A percentile compares a stretch with the other conserved stretches of the same genome.
Evolutionary conservation across 2,888 invertebrate genomes (phyloP).

Genomic region (Tanytarsus gracilentus): DNA sequence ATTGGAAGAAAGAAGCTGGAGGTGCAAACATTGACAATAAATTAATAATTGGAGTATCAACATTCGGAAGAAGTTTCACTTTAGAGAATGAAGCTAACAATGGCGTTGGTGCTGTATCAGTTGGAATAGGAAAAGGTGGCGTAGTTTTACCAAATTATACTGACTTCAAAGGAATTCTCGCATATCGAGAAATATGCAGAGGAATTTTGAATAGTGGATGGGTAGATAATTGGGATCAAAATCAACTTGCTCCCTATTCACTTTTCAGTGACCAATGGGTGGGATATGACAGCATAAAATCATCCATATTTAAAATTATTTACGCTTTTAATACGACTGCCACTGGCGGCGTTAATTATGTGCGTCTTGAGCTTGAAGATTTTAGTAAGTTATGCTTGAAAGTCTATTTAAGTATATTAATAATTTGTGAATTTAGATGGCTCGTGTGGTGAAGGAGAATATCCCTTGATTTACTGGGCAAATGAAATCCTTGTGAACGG

Average conservation of each 20-base stretch:
- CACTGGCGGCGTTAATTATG: constrained; percentile 64
- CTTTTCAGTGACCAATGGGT: constrained; percentile 60
- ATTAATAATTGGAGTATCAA: constrained; percentile 53
- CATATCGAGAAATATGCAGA: constrained; percentile 58
- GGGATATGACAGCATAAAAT: constrained; percentile 60
- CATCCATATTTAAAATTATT: constrained; percentile 52
- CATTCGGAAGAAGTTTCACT: constrained; percentile 55
- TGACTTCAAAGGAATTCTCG: constrained; percentile 46
- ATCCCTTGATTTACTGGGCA: no score
- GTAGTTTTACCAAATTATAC: constrained; percentile 45
- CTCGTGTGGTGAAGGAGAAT: no score
- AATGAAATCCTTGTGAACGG: no score
- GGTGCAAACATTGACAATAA: constrained; percentile 45
- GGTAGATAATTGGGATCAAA: constrained; percentile 41
- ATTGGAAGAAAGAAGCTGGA: constrained; percentile 41
- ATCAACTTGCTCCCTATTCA: constrained; percentile 62
- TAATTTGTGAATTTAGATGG: background rate
- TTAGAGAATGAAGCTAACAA: constrained; percentile 42
- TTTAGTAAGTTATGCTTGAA: constrained; percentile 45
- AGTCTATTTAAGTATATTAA: background rate
- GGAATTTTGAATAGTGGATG: constrained; percentile 54
- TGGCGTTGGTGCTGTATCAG: constrained; percentile 47
- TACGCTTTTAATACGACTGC: constrained; percentile 54
- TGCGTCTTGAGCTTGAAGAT: constrained; percentile 66
- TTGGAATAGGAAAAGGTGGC: constrained; percentile 48